Base-by-base conservation (phyloP, 2,797 vertebrate species). In the Morelia viridis region DNA sequence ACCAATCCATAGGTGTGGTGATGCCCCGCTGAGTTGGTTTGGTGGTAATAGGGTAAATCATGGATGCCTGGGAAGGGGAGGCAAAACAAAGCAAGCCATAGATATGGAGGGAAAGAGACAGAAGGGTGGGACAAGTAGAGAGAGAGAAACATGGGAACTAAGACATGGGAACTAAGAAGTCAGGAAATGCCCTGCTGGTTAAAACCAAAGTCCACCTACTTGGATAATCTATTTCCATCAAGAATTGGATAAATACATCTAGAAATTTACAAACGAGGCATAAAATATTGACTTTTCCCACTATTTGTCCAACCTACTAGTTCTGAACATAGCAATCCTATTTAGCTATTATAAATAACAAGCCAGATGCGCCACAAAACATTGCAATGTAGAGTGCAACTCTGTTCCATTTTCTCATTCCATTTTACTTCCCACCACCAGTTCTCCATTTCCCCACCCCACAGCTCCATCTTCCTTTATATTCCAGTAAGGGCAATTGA, bases 31-130 rank as follows among this genome's bases (percentile, higher is more conserved):
- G 85, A 87, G 68, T 83, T 92, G 60, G 89, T 35, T 53, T 92
- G 92, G 46, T 92, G 92, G 35, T 90, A 92, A n/a, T 88, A 92
- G 26, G 92, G 56, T 86, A 92, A 65, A 71, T 92, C 92, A 57
- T 12, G 58, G 68, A 92, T 92, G 56, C 92, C 92, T 92, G 35
- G 13, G 62, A 50, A 41, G 35, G 58, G 13, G 11, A 41, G n/a
- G 35, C n/a, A 64, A 26, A 56, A 58, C 31, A 57, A 56, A 68
- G 26, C 6, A 84, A 85, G 31, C 10, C 50, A 62, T 90, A 13
- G 56, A 56, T 19, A 56, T 64, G 58, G 60, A 31, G 80, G 53
- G n/a, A 61, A 35, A 90, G 83, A 62, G 35, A 62, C 1, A 62
- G 76, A 90, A 13, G 15, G 41, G 17, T n/a, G 26, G 46, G 26